Base-by-base conservation (phyloP, 2,113 vertebrate species). In the Chaetorhynchus papuensis region DNA sequence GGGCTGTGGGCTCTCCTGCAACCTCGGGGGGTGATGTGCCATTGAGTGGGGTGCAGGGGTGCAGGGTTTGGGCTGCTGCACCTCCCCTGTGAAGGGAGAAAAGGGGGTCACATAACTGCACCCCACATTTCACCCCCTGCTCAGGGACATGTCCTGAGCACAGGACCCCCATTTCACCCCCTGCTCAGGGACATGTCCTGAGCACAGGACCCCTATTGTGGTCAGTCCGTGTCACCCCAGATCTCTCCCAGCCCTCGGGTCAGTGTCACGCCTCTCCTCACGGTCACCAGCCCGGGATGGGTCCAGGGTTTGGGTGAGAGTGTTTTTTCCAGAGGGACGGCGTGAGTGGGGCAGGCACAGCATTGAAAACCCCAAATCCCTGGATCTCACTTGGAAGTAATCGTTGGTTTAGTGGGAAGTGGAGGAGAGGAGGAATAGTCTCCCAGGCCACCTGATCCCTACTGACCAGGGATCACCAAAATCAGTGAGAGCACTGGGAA, bases 211-310 rank as follows among this genome's bases (percentile, higher is more conserved):
- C 5, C 45, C 13, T 39, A 1, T 6, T 4, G 1, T 4, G 72
- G 42, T 35, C 52, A 5, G 30, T 19, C 17, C 2, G 59, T 1
- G 12, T 47, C 0, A 0, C 66, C 30, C 54, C 30, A 2, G 0
- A 5, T 45, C 61, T 41, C 15, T 59, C 33, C 66, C 24, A 16
- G 19, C 39, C 26, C 52, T 31, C 1, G 4, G 42, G 13, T 37
- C 21, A 1, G 22, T 12, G 39, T 35, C 1, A 0, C 5, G n/a
- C 39, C 23, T 28, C 26, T 70, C 7, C 10, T 44, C 17, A 4
- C 0, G 1, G 33, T 23, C 4, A 3, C 33, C 69, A 15, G 54
- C 31, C 31, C 0, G 0, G 42, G 45, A 19, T 1, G 15, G 16
- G 8, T 12, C n/a, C 27, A 4, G 47, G 9, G 3, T 44, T 69